Evolutionary conservation across 1,140 invertebrate genomes (phyloP).

Genomic region (Adoxophyes honmai): DNA sequence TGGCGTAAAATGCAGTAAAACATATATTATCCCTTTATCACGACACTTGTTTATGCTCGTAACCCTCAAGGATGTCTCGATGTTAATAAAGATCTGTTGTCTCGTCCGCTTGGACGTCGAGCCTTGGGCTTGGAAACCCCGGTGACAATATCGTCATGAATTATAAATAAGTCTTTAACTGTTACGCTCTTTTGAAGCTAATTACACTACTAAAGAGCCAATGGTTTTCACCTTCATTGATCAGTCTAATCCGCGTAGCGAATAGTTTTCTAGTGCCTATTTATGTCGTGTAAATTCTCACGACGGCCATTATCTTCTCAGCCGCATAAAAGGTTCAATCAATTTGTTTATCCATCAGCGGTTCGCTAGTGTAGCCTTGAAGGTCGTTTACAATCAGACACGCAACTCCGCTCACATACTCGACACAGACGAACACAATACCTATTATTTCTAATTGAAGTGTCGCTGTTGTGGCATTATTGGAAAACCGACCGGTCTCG

Average conservation of each 20-base stretch:
- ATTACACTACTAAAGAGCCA: too few relatives aligned
- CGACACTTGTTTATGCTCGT: too few relatives aligned
- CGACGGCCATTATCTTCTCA: constrained; percentile 6
- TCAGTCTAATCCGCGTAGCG: too few relatives aligned
- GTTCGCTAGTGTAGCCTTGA: constrained; percentile 10
- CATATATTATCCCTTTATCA: background rate
- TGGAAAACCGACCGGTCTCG: background rate
- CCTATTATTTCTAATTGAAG: too few relatives aligned
- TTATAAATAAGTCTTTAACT: too few relatives aligned
- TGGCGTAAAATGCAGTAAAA: background rate
- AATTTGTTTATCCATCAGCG: constrained; percentile 26
- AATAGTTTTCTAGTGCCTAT: background rate
- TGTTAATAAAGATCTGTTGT: background rate
- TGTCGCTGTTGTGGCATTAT: too few relatives aligned
- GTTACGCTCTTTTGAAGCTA: too few relatives aligned
- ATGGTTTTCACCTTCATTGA: too few relatives aligned
- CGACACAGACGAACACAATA: too few relatives aligned
- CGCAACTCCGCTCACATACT: background rate
- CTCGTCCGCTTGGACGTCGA: background rate
- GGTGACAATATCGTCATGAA: background rate
- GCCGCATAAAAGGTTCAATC: constrained; percentile 28
- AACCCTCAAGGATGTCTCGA: background rate
- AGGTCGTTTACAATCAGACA: constrained; percentile 22
- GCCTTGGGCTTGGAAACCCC: constrained; percentile 3
- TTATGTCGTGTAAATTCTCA: constrained; percentile 5